phyloP scores from a whole-genome alignment of 2,797 vertebrate species.

The Takifugu rubripes region DNA sequence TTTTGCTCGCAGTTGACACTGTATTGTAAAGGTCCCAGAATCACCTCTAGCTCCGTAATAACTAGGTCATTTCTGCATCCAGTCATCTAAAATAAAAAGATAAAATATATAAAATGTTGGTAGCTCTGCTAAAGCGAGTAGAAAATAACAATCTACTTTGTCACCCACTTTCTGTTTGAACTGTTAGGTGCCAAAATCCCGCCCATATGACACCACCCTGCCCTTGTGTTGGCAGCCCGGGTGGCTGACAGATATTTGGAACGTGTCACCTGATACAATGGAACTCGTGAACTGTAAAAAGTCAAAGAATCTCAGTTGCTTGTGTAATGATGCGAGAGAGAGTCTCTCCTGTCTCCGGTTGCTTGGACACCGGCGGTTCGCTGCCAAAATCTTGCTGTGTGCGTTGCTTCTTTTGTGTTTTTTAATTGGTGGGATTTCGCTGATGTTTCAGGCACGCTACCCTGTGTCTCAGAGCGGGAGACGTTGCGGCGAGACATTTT shows the following conservation, averaged over 20 bases:
- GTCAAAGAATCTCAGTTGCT: neutral
- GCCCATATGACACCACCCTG: neutral
- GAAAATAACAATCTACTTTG: neutral
- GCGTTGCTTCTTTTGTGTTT: neutral
- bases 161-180: neutral
- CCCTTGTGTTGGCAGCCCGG: neutral
- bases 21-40: too few relatives aligned
- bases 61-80: too few relatives aligned
- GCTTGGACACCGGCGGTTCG: constrained; percentile 46
- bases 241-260: too few relatives aligned
- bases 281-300: constrained; percentile 2
- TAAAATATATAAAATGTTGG: too few relatives aligned
- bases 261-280: too few relatives aligned
- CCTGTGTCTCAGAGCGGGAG: constrained; percentile 3
- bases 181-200: neutral
- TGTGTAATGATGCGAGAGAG: neutral
- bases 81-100: too few relatives aligned
- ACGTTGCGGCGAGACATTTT: constrained; percentile 14
- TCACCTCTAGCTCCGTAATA: too few relatives aligned
- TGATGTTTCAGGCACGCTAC: neutral
- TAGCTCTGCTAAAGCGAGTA: too few relatives aligned
- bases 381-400: neutral
- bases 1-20: too few relatives aligned
- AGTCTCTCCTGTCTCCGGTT: constrained; percentile 31
- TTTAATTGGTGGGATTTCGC: neutral